A percentile compares a stretch with the other conserved stretches of the same genome.
Evolutionary conservation across 1,140 invertebrate genomes (phyloP).

Genomic region (Bombus cullumanus): DNA sequence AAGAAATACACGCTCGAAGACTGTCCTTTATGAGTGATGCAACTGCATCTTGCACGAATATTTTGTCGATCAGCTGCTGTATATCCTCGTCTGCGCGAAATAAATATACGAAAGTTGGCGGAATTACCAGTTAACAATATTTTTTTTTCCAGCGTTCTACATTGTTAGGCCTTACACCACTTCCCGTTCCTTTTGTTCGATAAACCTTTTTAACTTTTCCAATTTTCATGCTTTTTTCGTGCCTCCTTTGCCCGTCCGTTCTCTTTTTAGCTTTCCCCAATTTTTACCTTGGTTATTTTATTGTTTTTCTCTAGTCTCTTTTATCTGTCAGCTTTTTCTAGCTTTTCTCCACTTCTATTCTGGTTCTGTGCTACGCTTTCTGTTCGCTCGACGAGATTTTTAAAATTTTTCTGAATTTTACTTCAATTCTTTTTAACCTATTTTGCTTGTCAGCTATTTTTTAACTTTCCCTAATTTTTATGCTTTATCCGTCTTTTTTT

Average conservation of each 20-base stretch:
- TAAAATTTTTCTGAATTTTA: neutral
- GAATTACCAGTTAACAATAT: neutral
- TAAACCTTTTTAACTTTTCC: neutral
- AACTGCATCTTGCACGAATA: neutral
- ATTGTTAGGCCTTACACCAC: too few species aligned
- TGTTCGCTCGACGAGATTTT: neutral
- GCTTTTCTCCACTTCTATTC: neutral
- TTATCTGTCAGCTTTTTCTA: neutral
- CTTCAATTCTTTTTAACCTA: neutral
- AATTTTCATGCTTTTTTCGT: neutral
- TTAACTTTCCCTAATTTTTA: neutral
- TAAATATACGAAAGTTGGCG: neutral
- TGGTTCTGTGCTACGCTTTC: neutral
- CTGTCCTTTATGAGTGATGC: too few species aligned
- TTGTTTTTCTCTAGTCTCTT: neutral
- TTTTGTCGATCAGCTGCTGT: conserved; percentile 27
- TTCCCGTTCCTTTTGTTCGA: neutral
- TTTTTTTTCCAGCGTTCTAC: conserved; percentile 24
- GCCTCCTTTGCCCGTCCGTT: neutral
- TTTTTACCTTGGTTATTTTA: neutral
- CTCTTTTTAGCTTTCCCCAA: neutral
- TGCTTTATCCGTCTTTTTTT: neutral
- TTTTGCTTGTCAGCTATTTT: neutral
- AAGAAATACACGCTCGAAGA: neutral
- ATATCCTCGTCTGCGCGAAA: neutral